Evolutionary conservation across 2,797 vertebrate genomes (phyloP).

Genomic region (Liparis tanakae): DNA sequence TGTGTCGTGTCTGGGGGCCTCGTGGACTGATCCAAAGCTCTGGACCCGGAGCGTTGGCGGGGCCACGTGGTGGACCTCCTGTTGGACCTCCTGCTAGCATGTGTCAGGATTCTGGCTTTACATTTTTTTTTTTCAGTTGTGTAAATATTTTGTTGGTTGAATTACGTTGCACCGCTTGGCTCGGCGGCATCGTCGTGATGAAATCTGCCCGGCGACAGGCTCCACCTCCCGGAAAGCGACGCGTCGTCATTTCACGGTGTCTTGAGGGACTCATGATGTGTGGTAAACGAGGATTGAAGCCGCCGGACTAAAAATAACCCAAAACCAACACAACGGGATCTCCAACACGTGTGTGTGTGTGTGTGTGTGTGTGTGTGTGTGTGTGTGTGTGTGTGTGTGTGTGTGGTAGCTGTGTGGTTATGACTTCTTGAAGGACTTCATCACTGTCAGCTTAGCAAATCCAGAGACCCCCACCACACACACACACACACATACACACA

Average conservation of each 20-base stretch:
- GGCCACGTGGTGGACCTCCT: too few relatives aligned
- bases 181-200: neutral
- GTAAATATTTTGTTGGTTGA: slow-evolving; percentile 33
- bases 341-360: slow-evolving; percentile 15
- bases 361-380: slow-evolving; percentile 29
- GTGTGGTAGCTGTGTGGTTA: slow-evolving; percentile 10
- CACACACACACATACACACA: neutral
- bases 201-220: slow-evolving; percentile 23
- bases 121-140: neutral
- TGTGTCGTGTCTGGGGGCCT: slow-evolving; percentile 22
- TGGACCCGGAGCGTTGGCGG: too few relatives aligned
- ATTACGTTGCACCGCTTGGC: slow-evolving; percentile 9
- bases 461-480: slow-evolving; percentile 26
- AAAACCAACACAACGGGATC: slow-evolving; percentile 46
- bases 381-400: slow-evolving; percentile 22
- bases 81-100: slow-evolving; percentile 24
- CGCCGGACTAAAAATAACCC: slow-evolving; percentile 58
- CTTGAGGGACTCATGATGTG: slow-evolving; percentile 49
- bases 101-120: slow-evolving; percentile 46
- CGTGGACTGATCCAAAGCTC: neutral
- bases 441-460: slow-evolving; percentile 64
- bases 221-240: slow-evolving; percentile 37
- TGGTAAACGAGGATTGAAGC: slow-evolving; percentile 60
- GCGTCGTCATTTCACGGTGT: slow-evolving; percentile 60
- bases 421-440: slow-evolving; percentile 67